Evolutionary conservation across 2,113 vertebrate genomes (phyloP), one percentile per base, ranked within the genome.

Genomic region (Pollimyrus isidori): DNA sequence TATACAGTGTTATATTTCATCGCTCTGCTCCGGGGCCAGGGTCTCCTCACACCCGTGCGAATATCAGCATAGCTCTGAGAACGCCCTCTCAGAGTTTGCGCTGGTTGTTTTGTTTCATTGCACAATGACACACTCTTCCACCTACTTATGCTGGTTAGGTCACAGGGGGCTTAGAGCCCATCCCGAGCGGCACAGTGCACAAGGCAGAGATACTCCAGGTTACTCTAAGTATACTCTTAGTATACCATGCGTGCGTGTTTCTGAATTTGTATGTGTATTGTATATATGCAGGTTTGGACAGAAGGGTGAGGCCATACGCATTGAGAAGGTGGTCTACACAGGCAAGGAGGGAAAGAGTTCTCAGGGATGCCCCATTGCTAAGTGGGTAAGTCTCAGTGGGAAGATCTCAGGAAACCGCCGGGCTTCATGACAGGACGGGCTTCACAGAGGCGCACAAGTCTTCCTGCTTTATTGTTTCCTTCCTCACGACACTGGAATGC

Each of bases 321-420:
- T 99, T 0, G 98, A 99, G 93, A 99, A 98, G 95, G 98, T 99
- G 92, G 93, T 98, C 91, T 99, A 97, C 94, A 99, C 98, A 0
- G 98, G 98, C 73, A 97, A 95, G 93, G 98, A 99, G 89, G 98
- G 98, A 21, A 99, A 99, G 95, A 99, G 98, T 94, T 98, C 98
- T 17, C 96, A 97, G 6, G 98, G 98, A 92, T 99, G 98, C 92
- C 98, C 98, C 87, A 99, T 99, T 10, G 98, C 98, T 53, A 99
- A 99, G 94, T 99, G 98, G 98, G 98, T 99, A 94, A 96, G 97
- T 97, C 90, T 58, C 62, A 69, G 26, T 30, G 15, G 0, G 4
- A 10, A 6, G 39, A 0, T 56, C 52, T 45, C 15, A 5, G 30
- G 56, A 50, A 30, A 86, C 30, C 10, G 7, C 46, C 56, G 73